Evolutionary conservation across 2,797 vertebrate genomes (phyloP), one percentile per base, ranked within the genome.

Genomic region (Capromys pilorides): DNA sequence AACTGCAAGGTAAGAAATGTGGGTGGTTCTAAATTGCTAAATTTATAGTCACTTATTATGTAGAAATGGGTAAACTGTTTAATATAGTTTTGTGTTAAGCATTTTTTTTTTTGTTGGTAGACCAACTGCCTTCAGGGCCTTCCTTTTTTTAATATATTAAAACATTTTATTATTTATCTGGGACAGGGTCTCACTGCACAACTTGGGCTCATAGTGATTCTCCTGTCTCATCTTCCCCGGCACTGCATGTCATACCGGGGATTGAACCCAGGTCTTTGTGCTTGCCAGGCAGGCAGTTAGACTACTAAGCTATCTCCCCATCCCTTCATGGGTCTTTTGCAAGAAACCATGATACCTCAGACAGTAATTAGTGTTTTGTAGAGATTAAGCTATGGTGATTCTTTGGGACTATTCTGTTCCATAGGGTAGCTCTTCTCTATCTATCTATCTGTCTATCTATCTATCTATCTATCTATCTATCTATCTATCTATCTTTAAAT

Each of bases 21-120:
- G 85, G 41, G 6, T 24, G 84, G 36, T 79, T 88, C 67, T 88
- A 81, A 90, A 73, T 45, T 95, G 36, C 36, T 93, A 67, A 41
- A 28, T 59, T 91, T 77, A 54, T 87, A 64, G 28, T 39, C 33
- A 79, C 26, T 81, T 86, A 6, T n/a, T 67, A 62, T 5, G 31
- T 64, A 88, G 69, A 69, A 81, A 36, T 51, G 64, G n/a, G n/a
- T 61, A 61, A 73, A 2, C 14, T 12, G 16, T n/a, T 28, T 5
- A 24, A 21, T 28, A 36, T 6, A 5, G 86, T 92, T 8, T 7
- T 64, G 14, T 71, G 12, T 77, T 54, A 39, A 81, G 21, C 2
- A n/a, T 6, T 78, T 95, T 87, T 88, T 69, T 49, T 45, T 57
- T 57, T 57, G 54, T 90, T n/a, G 31, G 41, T 62, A 91, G 79